Evolutionary conservation across 2,888 invertebrate genomes (phyloP), one percentile per base, ranked within the genome.

Genomic region (Halictus quadricinctus): DNA sequence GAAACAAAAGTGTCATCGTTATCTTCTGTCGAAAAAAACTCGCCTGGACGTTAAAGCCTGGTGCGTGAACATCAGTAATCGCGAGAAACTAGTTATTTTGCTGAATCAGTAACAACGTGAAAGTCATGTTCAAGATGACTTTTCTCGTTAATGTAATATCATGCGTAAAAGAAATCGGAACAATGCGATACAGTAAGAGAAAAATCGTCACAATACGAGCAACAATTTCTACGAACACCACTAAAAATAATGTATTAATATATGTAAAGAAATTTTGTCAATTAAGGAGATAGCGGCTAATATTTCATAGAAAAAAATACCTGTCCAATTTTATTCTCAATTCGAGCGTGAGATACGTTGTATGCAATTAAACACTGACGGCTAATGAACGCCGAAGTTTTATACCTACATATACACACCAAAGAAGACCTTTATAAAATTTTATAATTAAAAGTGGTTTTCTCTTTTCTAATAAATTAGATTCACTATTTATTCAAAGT

Each of bases 81-180:
- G 15, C 64, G 41, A 2, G 76, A 83, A 81, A 48, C 64, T 36
- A 50, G 25, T 29, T 15, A 29, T 70, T 74, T 18, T 43, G 48
- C 41, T 18, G 82, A 58, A 83, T 83, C 69, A 74, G 50, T 70
- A 50, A 58, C 18, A 60, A 60, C 73, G 83, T 82, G 83, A 83
- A 83, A 83, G 83, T 83, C 83, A 76, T 48, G 76, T 50, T 50
- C 54, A 15, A 48, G 29, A 77, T 76, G 69, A 29, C 66, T 48
- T n/a, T 50, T 50, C 82, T 82, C 69, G 50, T 83, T 29, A 73
- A 69, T 29, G n/a, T 4, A 66, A 73, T 18, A 21, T 29, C 21
- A 7, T 12, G 41, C 36, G 58, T 66, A 48, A 77, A 66, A 77
- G 76, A 70, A 69, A 50, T 12, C 43, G 41, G 43, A 69, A 76